Conservation (phyloP, 2,888 invertebrate genomes). For the Crocallis elinguaria region DNA sequence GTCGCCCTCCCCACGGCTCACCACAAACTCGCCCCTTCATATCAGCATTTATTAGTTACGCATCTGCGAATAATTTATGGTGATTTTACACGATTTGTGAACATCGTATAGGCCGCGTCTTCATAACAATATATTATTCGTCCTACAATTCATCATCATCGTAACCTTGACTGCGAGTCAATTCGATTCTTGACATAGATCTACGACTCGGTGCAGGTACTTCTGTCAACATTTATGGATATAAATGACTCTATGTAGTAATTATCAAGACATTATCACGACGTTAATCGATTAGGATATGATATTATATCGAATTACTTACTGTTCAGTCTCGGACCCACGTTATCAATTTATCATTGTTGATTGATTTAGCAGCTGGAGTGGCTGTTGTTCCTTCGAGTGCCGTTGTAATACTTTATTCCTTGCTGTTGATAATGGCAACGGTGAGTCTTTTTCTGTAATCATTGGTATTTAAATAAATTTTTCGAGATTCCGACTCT, state of each 20-base stretch:
- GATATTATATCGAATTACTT: conserved; percentile 59
- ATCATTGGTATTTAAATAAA: too few species aligned
- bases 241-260: conserved; percentile 8
- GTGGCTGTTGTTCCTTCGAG: conserved; percentile 50
- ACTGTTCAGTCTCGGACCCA: conserved; percentile 42
- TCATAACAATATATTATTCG: not conserved
- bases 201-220: not conserved
- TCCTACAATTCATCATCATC: conserved; percentile 7
- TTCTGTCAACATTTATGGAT: not conserved
- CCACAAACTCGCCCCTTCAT: too few species aligned
- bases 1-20: too few species aligned
- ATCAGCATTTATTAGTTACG: too few species aligned
- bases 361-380: conserved; percentile 59
- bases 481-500: too few species aligned
- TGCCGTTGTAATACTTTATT: conserved; percentile 44
- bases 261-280: conserved; percentile 51
- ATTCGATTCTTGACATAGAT: conserved; percentile 6
- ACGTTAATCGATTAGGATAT: conserved; percentile 61
- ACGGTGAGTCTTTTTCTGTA: conserved; percentile 12
- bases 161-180: conserved; percentile 1
- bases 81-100: too few species aligned
- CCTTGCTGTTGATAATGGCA: conserved; percentile 35
- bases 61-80: not conserved
- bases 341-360: conserved; percentile 52
- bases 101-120: too few species aligned